These are phyloP conservation scores for Phylloscopus trochilus DNA, from an alignment of 2,113 vertebrate genomes.

Conservation along the genomic window DNA sequence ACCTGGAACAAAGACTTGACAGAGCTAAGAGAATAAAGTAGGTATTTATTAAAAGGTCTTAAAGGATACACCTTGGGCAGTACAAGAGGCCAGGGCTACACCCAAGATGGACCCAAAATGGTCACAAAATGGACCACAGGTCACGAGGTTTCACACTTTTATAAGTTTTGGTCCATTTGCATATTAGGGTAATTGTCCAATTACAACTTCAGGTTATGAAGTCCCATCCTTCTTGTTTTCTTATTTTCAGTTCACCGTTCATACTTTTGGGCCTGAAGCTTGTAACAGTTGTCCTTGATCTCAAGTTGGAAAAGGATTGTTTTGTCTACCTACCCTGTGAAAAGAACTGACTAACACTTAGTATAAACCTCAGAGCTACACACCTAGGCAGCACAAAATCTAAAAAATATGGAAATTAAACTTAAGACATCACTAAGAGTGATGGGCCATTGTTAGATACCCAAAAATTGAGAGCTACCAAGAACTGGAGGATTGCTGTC, in stretches of 20 bases:
- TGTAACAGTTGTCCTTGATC: neutral
- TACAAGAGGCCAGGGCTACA: neutral
- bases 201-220: neutral
- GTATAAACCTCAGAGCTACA: neutral
- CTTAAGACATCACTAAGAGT: neutral
- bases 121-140: neutral
- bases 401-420: neutral
- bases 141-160: neutral
- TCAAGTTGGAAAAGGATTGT: neutral
- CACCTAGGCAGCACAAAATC: neutral
- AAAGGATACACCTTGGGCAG: neutral
- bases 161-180: neutral
- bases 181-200: neutral
- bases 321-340: neutral
- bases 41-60: neutral
- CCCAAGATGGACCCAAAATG: neutral
- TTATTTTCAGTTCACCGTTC: neutral
- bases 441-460: neutral
- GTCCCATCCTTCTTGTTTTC: neutral
- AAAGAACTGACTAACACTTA: neutral
- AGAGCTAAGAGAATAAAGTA: neutral
- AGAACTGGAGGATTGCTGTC: neutral
- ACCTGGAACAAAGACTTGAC: neutral
- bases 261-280: neutral
- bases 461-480: neutral